Evolutionary conservation across 2,888 invertebrate species (phyloP).

Genomic region (Plutella xylostella): DNA sequence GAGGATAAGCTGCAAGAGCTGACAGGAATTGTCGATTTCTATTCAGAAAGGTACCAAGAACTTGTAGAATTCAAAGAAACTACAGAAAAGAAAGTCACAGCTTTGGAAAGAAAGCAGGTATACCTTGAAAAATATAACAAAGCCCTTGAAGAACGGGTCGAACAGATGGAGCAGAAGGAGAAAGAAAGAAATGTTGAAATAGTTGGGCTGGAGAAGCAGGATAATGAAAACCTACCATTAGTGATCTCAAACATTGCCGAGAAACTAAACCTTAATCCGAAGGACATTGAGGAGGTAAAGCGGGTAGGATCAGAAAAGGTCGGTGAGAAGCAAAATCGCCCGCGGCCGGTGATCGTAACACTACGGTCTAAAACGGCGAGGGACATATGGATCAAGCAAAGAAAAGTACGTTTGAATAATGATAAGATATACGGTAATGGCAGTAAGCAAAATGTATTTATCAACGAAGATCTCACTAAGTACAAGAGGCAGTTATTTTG

Average conservation of each 20-base stretch:
- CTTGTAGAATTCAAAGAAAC: not conserved
- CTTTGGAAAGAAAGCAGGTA: not conserved
- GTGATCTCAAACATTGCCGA: not conserved
- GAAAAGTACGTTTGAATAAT: not conserved
- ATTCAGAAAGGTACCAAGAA: not conserved
- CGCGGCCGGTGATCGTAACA: too few species aligned
- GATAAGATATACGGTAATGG: slow-evolving; percentile 10
- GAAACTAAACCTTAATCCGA: not conserved
- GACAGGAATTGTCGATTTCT: not conserved
- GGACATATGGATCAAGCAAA: not conserved
- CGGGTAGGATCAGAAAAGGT: not conserved
- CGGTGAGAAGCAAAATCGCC: too few species aligned
- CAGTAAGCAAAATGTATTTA: slow-evolving; percentile 12
- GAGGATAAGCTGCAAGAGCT: too few species aligned
- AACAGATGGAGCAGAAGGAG: not conserved
- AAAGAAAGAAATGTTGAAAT: not conserved
- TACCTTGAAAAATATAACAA: not conserved
- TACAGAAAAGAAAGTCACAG: not conserved
- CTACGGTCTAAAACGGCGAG: not conserved
- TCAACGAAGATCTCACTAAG: slow-evolving; percentile 5
- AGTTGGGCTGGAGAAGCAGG: not conserved
- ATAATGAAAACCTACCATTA: too few species aligned
- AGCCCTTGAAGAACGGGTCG: not conserved
- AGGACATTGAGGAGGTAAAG: not conserved
- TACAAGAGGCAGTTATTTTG: slow-evolving; percentile 5